Percentiles rank a stretch among this genome's conserved stretches.
phyloP scores from a whole-genome alignment of 2,113 vertebrate species.

The Equus quagga region DNA sequence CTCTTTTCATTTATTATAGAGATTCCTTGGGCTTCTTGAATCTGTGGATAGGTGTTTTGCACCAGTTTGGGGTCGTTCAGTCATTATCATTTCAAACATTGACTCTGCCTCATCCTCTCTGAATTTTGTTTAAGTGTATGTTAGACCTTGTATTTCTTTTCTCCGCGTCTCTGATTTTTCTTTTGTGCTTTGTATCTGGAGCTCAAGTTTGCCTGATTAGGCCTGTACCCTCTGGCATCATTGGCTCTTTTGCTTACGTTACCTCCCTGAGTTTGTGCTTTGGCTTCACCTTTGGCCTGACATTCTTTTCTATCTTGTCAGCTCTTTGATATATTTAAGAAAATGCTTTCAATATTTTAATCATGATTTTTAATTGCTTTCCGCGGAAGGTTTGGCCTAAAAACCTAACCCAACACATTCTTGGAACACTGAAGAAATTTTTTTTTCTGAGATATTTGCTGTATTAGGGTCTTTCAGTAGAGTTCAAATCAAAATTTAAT shows the following conservation, averaged over 20 bases:
- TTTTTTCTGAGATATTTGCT: neutral
- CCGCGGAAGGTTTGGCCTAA: neutral
- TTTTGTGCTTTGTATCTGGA: constrained; percentile 37
- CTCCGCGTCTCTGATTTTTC: neutral
- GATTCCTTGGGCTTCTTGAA: constrained; percentile 43
- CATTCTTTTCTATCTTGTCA: constrained; percentile 34
- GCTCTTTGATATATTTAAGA: constrained; percentile 21
- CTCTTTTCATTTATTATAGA: constrained; percentile 32
- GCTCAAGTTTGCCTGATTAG: neutral
- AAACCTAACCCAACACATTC: constrained; percentile 22
- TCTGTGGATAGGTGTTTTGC: neutral
- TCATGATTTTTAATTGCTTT: constrained; percentile 51
- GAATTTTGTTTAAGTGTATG: constrained; percentile 25
- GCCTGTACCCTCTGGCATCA: neutral
- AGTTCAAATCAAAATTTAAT: constrained; percentile 57
- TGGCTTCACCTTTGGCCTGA: constrained; percentile 31
- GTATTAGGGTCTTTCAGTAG: neutral
- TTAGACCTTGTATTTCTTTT: constrained; percentile 13
- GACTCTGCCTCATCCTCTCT: neutral
- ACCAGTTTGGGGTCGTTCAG: neutral
- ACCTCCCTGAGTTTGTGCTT: neutral
- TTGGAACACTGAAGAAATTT: neutral
- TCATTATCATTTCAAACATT: constrained; percentile 33
- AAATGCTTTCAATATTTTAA: constrained; percentile 44
- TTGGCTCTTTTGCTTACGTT: neutral